phyloP scores from a whole-genome alignment of 2,888 invertebrate genomes.

The Flexamia atlantica region DNA sequence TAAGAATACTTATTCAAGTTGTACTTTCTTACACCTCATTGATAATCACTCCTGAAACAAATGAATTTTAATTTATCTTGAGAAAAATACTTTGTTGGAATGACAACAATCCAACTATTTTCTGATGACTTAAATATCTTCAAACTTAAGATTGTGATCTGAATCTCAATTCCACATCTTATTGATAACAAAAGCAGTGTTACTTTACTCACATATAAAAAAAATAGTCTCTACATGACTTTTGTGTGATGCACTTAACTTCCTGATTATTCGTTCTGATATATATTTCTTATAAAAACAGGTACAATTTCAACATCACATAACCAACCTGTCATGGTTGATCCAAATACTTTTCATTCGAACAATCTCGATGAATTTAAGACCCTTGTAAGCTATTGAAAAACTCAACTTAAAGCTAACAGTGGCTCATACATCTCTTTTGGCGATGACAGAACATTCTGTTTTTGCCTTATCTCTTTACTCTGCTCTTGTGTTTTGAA shows the following conservation, averaged over 20 bases:
- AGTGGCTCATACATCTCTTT: constrained; percentile 82
- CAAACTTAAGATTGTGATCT: too few species aligned
- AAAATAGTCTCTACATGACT: not conserved
- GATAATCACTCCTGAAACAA: too few species aligned
- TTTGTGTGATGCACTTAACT: not conserved
- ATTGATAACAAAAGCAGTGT: too few species aligned
- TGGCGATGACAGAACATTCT: constrained; percentile 71
- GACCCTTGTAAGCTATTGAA: not conserved
- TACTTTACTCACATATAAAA: too few species aligned
- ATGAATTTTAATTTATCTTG: too few species aligned
- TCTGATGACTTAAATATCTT: too few species aligned
- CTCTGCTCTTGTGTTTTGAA: constrained; percentile 67
- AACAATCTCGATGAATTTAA: not conserved
- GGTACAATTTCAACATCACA: constrained; percentile 40
- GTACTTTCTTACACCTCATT: too few species aligned
- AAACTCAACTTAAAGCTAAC: constrained; percentile 81
- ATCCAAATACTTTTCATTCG: not conserved
- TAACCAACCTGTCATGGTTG: constrained; percentile 19
- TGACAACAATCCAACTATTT: too few species aligned
- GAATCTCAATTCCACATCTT: too few species aligned
- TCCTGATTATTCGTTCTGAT: not conserved
- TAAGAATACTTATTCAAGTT: too few species aligned
- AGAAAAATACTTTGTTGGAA: too few species aligned
- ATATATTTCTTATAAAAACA: constrained; percentile 12
- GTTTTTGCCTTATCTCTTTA: constrained; percentile 67